Evolutionary conservation across 1,140 invertebrate genomes (phyloP).

Genomic region (Harlomillsia oculata): DNA sequence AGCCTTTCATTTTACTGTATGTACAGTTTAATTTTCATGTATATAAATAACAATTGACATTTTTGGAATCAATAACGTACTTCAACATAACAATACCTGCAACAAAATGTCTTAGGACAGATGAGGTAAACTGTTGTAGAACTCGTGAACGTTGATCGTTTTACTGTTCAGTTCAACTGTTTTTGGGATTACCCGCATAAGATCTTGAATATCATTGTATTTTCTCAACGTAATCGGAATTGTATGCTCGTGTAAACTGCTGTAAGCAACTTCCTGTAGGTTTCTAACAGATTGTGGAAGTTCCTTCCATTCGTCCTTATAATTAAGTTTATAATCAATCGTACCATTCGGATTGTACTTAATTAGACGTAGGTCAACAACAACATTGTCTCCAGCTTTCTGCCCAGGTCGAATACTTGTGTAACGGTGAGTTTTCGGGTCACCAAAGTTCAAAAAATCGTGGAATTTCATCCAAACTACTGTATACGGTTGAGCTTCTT

Average conservation of each 20-base stretch:
- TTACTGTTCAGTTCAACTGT: too few species aligned
- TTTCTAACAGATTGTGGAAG: background rate
- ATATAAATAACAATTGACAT: too few species aligned
- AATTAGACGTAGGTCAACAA: slow-evolving; percentile 36
- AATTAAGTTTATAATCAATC: slow-evolving; percentile 36
- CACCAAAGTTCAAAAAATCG: background rate
- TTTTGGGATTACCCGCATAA: background rate
- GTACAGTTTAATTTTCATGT: too few species aligned
- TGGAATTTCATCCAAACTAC: background rate
- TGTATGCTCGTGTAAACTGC: background rate
- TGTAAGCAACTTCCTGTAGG: too few species aligned
- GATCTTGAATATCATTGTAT: background rate
- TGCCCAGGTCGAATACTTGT: slow-evolving; percentile 35
- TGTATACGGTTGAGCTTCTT: background rate
- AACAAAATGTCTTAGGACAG: too few species aligned
- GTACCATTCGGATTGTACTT: slow-evolving; percentile 36
- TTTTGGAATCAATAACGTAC: too few species aligned
- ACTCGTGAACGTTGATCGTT: too few species aligned
- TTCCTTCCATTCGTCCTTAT: slow-evolving; percentile 23
- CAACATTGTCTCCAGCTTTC: slow-evolving; percentile 35
- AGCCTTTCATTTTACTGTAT: too few species aligned
- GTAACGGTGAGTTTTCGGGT: background rate
- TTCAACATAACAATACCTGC: too few species aligned
- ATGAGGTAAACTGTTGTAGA: too few species aligned
- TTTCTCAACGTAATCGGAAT: background rate